Percentiles rank a stretch among this genome's conserved stretches.
phyloP scores from a whole-genome alignment of 2,888 invertebrate genomes.

The Ormyrus labotus region DNA sequence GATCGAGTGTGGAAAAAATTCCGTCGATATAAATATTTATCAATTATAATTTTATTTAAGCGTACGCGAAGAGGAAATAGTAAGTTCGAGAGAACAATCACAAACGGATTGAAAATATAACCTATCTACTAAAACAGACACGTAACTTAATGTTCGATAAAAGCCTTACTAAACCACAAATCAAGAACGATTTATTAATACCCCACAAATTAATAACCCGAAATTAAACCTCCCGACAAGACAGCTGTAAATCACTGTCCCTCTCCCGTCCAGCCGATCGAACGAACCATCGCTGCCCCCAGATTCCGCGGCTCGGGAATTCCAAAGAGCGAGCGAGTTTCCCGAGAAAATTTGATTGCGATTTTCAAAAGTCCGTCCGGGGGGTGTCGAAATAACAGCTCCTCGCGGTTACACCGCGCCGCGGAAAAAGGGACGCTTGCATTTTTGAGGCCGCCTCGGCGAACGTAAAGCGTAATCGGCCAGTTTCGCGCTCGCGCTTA shows the following conservation, averaged over 20 bases:
- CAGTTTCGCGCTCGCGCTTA: constrained; percentile 37
- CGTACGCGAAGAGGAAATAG: no score
- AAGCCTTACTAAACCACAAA: neutral
- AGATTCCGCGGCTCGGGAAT: no score
- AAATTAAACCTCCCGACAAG: no score
- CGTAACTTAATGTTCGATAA: no score
- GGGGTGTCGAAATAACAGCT: constrained; percentile 38
- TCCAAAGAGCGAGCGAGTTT: constrained; percentile 9
- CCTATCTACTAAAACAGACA: no score
- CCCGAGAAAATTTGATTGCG: constrained; percentile 45
- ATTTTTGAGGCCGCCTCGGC: constrained; percentile 27
- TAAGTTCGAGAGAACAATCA: no score
- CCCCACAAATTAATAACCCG: no score
- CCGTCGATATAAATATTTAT: no score
- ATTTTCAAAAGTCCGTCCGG: constrained; percentile 40
- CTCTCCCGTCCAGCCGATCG: neutral
- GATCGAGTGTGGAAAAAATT: no score
- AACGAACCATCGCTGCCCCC: neutral
- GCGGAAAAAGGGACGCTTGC: neutral
- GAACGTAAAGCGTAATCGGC: constrained; percentile 32
- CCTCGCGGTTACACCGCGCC: neutral
- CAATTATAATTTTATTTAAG: no score
- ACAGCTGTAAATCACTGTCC: neutral
- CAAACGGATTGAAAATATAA: no score
- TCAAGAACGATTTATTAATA: no score